Evolutionary conservation across 2,113 vertebrate species (phyloP).

Genomic region (Probosciger aterrimus): DNA sequence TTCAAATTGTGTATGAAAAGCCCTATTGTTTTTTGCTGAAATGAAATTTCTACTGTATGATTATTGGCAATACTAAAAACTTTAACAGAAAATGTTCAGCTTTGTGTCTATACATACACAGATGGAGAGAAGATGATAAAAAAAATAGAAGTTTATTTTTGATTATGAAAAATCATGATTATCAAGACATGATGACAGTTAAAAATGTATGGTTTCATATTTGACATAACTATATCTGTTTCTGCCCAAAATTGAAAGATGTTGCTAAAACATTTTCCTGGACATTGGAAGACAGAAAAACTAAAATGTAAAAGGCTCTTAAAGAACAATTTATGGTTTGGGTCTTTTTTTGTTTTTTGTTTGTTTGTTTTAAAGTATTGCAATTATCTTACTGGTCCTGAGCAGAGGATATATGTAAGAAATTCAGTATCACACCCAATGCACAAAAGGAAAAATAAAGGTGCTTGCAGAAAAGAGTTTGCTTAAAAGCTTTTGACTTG

Average conservation of each 20-base stretch:
- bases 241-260: not conserved
- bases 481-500: not conserved
- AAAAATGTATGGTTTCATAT: not conserved
- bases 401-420: not conserved
- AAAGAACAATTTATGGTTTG: not conserved
- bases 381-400: not conserved
- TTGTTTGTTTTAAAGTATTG: not conserved
- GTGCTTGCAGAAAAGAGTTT: not conserved
- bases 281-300: not conserved
- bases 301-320: not conserved
- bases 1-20: conserved; percentile 28
- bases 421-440: not conserved
- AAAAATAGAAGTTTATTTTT: not conserved
- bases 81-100: not conserved
- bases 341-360: not conserved
- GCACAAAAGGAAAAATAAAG: not conserved
- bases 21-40: not conserved
- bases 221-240: not conserved
- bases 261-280: not conserved
- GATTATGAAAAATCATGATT: not conserved
- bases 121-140: not conserved
- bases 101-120: not conserved
- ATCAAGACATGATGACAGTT: not conserved
- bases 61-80: not conserved
- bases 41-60: not conserved